Evolutionary conservation across 1,140 invertebrate species (phyloP).

Genomic region (Gonioctena quinquepunctata): DNA sequence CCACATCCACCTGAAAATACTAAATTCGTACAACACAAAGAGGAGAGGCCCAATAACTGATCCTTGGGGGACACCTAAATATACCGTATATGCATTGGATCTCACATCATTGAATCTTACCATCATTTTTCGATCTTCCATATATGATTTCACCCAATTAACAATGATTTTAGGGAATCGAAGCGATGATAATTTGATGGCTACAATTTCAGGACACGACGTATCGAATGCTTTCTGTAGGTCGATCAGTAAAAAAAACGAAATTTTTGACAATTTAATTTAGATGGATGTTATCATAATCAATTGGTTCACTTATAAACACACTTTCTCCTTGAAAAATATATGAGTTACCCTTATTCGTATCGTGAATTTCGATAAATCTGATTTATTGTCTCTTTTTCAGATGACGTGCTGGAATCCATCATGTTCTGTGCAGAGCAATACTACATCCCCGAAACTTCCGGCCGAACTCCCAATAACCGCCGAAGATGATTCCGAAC

Average conservation of each 20-base stretch:
- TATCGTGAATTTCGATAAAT: too few species aligned
- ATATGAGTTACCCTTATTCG: too few species aligned
- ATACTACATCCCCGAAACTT: slow-evolving; percentile 30
- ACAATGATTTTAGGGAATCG: not conserved
- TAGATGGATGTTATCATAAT: too few species aligned
- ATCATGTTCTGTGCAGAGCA: slow-evolving; percentile 28
- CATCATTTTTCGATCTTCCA: not conserved
- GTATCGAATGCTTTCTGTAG: not conserved
- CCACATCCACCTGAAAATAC: too few species aligned
- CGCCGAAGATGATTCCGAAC: slow-evolving; percentile 32
- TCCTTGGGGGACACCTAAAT: not conserved
- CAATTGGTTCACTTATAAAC: too few species aligned
- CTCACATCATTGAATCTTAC: not conserved
- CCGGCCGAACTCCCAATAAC: slow-evolving; percentile 18
- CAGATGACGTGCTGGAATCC: slow-evolving; percentile 30
- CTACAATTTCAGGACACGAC: not conserved
- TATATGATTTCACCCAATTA: not conserved
- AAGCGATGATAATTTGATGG: not conserved
- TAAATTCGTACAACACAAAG: too few species aligned
- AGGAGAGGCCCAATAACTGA: not conserved
- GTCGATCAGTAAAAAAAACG: too few species aligned
- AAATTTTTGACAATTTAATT: too few species aligned
- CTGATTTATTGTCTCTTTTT: slow-evolving; percentile 25
- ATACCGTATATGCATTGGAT: not conserved
- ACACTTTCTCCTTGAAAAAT: too few species aligned